These are phyloP conservation scores for Telmatochromis brichardi DNA, from an alignment of 2,113 vertebrate species.

Conservation along the genomic window DNA sequence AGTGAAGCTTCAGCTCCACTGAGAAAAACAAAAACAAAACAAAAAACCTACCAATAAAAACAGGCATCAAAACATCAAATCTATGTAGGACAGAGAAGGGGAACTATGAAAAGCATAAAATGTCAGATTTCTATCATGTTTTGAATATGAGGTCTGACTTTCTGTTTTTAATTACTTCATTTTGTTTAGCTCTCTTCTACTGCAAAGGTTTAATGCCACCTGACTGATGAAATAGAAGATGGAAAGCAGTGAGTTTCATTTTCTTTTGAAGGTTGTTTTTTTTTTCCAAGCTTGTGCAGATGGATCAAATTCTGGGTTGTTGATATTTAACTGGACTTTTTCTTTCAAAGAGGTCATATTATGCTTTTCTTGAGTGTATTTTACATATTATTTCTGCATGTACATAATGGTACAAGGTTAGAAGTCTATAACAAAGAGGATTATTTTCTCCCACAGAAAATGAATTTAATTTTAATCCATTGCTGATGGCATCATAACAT, in stretches of 20 bases:
- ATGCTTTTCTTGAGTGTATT: neutral
- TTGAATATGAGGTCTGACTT: neutral
- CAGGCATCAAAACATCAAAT: neutral
- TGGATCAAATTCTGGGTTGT: neutral
- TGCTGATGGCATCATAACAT: neutral
- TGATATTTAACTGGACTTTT: neutral
- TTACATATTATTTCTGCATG: neutral
- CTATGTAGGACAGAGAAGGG: neutral
- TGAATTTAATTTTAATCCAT: neutral
- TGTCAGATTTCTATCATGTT: neutral
- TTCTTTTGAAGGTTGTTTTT: neutral
- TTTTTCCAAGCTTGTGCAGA: neutral
- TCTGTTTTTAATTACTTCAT: neutral
- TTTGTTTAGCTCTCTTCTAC: neutral
- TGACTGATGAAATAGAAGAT: neutral
- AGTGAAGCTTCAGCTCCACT: neutral
- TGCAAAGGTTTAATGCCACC: neutral
- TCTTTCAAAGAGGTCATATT: neutral
- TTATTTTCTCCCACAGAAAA: neutral
- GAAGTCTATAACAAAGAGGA: neutral
- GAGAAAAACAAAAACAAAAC: neutral
- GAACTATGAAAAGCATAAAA: neutral
- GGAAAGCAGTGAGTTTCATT: neutral
- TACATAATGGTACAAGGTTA: neutral
- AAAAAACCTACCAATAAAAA: neutral